Percentiles rank a stretch among this genome's conserved stretches.
Conservation (phyloP, 2,888 invertebrate species). For the Chymomyza amoena region DNA sequence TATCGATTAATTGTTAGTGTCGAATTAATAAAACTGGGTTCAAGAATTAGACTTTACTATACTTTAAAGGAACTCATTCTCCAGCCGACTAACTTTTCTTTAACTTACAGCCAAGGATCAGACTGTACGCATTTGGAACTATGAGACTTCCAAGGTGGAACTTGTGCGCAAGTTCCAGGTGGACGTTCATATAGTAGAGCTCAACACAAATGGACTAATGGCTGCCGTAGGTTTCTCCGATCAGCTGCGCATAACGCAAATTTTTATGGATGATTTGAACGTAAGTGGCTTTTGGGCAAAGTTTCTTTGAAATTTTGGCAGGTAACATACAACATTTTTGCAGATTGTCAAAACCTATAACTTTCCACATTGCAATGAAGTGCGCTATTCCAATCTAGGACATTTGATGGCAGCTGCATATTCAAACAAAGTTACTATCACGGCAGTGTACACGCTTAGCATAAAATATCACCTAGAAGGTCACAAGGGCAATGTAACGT, state of each 20-base stretch:
- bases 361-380: conserved; percentile 86
- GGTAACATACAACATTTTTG: background rate
- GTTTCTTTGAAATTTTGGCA: no score
- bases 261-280: conserved; percentile 92
- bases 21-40: no score
- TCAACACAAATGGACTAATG: conserved; percentile 90
- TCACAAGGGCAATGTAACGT: conserved; percentile 84
- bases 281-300: conserved; percentile 42
- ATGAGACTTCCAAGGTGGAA: conserved; percentile 89
- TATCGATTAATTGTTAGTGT: no score
- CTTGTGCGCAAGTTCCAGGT: conserved; percentile 90
- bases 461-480: conserved; percentile 82
- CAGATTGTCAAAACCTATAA: conserved; percentile 78
- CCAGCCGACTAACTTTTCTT: background rate
- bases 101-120: conserved; percentile 83
- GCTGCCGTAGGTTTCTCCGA: conserved; percentile 94
- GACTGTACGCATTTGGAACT: conserved; percentile 95
- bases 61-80: no score
- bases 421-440: conserved; percentile 90
- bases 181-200: conserved; percentile 84
- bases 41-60: no score
- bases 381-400: conserved; percentile 90
- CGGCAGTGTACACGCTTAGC: conserved; percentile 89
- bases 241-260: conserved; percentile 91
- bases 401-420: conserved; percentile 95